A percentile compares a stretch with the other conserved stretches of the same genome.
phyloP scores from a whole-genome alignment of 2,888 invertebrate species.

The Sphecodes monilicornis region DNA sequence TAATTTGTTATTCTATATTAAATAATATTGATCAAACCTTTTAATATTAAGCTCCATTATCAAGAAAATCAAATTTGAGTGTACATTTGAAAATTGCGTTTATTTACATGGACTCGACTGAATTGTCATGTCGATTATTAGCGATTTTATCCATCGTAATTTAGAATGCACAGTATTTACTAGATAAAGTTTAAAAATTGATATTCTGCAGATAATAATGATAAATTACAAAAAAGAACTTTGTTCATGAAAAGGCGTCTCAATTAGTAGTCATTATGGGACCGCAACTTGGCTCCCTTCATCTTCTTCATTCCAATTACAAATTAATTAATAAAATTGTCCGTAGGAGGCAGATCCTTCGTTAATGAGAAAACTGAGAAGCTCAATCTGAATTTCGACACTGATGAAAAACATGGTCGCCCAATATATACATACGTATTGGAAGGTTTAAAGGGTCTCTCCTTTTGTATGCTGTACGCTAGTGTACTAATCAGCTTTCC shows the following conservation, averaged over 20 bases:
- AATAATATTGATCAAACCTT: background rate
- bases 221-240: slow-evolving; percentile 56
- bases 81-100: background rate
- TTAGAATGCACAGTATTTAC: background rate
- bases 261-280: slow-evolving; percentile 76
- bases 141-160: background rate
- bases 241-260: slow-evolving; percentile 67
- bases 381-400: slow-evolving; percentile 32
- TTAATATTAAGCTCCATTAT: background rate
- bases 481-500: slow-evolving; percentile 66
- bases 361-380: slow-evolving; percentile 68
- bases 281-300: slow-evolving; percentile 49
- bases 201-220: background rate
- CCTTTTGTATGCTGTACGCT: slow-evolving; percentile 15
- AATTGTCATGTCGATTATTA: background rate
- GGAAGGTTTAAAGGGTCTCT: slow-evolving; percentile 21
- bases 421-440: slow-evolving; percentile 36
- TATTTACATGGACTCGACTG: background rate
- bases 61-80: background rate
- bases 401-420: slow-evolving; percentile 59
- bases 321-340: slow-evolving; percentile 65
- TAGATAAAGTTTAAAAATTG: background rate
- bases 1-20: background rate
- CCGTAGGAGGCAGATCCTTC: slow-evolving; percentile 42
- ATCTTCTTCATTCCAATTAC: slow-evolving; percentile 9